Conservation (phyloP, 2,797 vertebrate species). For the Buceros bicornis region DNA sequence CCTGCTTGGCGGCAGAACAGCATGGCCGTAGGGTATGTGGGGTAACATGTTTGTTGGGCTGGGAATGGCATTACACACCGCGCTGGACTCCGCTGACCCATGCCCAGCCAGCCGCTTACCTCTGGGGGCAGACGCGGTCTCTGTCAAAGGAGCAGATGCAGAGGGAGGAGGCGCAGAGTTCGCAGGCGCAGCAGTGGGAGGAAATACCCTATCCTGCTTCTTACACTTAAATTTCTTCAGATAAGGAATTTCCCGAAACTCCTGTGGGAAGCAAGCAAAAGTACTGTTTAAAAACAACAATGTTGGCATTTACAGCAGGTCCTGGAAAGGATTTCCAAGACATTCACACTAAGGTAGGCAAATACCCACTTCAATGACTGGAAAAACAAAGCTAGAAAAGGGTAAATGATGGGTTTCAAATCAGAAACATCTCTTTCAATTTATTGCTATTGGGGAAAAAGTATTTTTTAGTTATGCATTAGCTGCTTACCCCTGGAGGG, state of each 20-base stretch:
- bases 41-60: not conserved
- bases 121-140: conserved; percentile 78
- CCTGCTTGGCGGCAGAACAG: not conserved
- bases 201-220: conserved; percentile 89
- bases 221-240: conserved; percentile 97
- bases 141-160: conserved; percentile 62
- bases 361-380: not conserved
- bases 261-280: conserved; percentile 77
- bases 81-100: not conserved
- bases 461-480: not conserved
- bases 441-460: not conserved
- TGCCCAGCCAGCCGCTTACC: conserved; percentile 74
- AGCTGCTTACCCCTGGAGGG: not conserved
- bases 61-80: not conserved
- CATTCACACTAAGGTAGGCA: not conserved
- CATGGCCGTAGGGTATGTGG: not conserved
- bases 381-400: not conserved
- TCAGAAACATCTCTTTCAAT: not conserved
- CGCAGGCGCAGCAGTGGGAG: conserved; percentile 79
- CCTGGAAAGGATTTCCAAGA: not conserved
- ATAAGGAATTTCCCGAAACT: conserved; percentile 92
- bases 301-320: not conserved
- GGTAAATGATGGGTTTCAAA: not conserved
- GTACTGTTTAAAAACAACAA: not conserved
- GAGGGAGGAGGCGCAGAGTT: conserved; percentile 65